These are phyloP conservation scores for Drosophila fungiperda DNA, from an alignment of 2,888 invertebrate genomes.

Conservation along the genomic window DNA sequence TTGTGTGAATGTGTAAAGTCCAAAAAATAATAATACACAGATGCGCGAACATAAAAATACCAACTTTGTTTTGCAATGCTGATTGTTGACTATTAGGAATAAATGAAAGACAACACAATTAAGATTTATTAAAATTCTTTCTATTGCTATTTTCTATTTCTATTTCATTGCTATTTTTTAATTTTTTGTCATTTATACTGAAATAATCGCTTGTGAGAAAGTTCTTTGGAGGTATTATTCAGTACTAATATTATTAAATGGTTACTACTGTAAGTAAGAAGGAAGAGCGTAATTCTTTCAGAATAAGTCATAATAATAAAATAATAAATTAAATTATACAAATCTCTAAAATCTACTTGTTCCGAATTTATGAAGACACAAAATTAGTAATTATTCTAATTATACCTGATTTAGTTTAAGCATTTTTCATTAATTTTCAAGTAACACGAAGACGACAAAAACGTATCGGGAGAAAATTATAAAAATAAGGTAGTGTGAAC, in stretches of 20 bases:
- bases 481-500: background rate
- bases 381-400: background rate
- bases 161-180: background rate
- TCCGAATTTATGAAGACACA: background rate
- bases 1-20: conserved; percentile 10
- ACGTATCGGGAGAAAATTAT: background rate
- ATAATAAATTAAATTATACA: background rate
- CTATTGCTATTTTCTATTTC: too few relatives aligned
- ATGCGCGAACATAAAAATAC: conserved; percentile 14
- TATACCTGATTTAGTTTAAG: background rate
- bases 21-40: conserved; percentile 3
- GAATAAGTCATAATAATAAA: too few relatives aligned
- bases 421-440: background rate
- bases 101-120: background rate
- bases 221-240: background rate
- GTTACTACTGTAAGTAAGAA: too few relatives aligned
- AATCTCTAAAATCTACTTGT: background rate
- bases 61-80: conserved; percentile 6
- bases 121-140: background rate
- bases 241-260: too few relatives aligned
- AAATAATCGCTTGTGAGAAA: background rate
- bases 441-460: background rate
- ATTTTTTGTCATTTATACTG: background rate
- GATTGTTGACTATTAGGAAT: background rate
- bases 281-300: background rate